These are phyloP conservation scores for Torymus aiolomorphi DNA, from an alignment of 2,888 invertebrate species.

Conservation along the genomic window DNA sequence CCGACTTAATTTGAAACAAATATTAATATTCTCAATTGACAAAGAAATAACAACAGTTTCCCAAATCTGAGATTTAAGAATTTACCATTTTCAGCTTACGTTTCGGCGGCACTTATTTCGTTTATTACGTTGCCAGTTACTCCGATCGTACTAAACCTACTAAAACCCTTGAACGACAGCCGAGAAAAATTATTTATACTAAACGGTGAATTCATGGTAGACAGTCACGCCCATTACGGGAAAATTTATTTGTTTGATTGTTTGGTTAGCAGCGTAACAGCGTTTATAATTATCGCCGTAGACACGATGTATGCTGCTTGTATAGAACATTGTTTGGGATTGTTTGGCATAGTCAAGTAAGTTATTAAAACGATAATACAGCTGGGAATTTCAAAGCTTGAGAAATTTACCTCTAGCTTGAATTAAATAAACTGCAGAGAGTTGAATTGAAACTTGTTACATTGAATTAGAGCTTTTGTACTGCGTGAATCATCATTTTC, in stretches of 20 bases:
- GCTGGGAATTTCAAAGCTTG: too few species aligned
- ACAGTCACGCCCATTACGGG: neutral
- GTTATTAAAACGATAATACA: neutral
- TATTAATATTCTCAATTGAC: too few species aligned
- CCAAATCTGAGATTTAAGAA: too few species aligned
- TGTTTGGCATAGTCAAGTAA: conserved; percentile 20
- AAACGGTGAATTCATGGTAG: conserved; percentile 13
- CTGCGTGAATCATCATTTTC: too few species aligned
- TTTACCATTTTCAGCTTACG: neutral
- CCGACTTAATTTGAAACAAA: too few species aligned
- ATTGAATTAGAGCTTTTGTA: too few species aligned
- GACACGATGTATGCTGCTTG: neutral
- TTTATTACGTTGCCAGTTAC: conserved; percentile 1
- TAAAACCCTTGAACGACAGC: conserved; percentile 1
- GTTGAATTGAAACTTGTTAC: too few species aligned
- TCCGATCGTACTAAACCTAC: neutral
- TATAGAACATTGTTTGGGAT: conserved; percentile 25
- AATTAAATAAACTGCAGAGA: too few species aligned
- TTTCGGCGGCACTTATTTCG: neutral
- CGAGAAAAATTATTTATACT: neutral
- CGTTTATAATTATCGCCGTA: neutral
- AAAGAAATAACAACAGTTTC: too few species aligned
- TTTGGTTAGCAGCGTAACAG: neutral
- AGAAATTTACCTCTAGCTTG: too few species aligned
- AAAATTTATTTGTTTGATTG: conserved; percentile 4